Evolutionary conservation across 2,113 vertebrate species (phyloP).

Genomic region (Cinclus mexicanus): DNA sequence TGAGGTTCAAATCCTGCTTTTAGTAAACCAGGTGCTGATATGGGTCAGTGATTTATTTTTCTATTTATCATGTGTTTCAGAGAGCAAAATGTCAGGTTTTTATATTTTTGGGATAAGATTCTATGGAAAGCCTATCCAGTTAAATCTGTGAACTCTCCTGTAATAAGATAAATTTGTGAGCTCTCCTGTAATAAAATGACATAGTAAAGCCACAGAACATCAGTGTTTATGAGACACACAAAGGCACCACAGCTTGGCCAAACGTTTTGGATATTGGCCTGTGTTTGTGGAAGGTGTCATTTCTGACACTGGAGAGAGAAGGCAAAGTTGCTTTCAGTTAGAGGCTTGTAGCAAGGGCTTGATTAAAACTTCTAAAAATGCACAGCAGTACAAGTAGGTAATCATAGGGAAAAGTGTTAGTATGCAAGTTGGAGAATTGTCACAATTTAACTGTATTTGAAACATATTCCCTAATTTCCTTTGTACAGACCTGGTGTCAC

Average conservation of each 20-base stretch:
- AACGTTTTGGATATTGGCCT: rapidly evolving
- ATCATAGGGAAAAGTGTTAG: rapidly evolving
- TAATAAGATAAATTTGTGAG: background rate
- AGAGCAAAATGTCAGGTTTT: rapidly evolving
- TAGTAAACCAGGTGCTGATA: background rate
- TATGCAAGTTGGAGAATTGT: background rate
- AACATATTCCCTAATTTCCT: background rate
- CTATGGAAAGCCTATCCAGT: background rate
- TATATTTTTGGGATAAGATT: background rate
- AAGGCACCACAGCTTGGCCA: background rate
- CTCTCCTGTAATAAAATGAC: rapidly evolving
- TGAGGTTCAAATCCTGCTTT: background rate
- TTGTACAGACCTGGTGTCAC: background rate
- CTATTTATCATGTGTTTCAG: background rate
- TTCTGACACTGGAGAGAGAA: background rate
- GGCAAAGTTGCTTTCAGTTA: background rate
- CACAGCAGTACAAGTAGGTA: background rate
- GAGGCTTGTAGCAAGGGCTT: background rate
- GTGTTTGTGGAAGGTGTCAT: background rate
- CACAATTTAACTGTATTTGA: background rate
- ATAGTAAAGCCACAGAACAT: background rate
- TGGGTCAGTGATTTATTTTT: background rate
- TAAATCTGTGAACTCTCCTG: background rate
- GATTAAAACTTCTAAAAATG: background rate
- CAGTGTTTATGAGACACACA: background rate